Percentiles rank a stretch among this genome's conserved stretches.
These are phyloP conservation scores for Phylloscopus trochilus DNA, from an alignment of 2,113 vertebrate species.

Conservation along the genomic window DNA sequence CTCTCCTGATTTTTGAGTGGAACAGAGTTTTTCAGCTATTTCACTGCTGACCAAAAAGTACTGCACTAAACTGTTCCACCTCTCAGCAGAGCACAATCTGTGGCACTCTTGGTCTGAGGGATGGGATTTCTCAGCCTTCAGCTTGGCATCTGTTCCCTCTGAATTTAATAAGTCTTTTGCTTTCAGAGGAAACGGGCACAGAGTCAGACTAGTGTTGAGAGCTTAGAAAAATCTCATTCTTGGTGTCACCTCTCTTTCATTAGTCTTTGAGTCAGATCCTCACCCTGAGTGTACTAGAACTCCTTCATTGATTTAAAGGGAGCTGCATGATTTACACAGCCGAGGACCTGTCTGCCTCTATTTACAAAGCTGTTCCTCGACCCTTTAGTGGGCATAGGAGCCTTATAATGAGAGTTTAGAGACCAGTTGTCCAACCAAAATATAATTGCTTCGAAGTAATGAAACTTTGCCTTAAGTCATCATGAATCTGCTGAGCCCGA, in stretches of 20 bases:
- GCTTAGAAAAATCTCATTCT: slow-evolving; percentile 9
- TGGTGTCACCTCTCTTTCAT: background rate
- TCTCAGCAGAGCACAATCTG: background rate
- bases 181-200: background rate
- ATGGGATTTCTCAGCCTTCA: background rate
- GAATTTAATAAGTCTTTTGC: background rate
- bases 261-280: background rate
- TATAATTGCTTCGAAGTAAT: background rate
- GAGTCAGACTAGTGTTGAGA: background rate
- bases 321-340: background rate
- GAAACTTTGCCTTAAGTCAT: background rate
- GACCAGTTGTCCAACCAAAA: background rate
- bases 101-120: background rate
- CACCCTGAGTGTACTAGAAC: background rate
- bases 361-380: background rate
- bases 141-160: background rate
- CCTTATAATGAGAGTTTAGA: background rate
- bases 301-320: background rate
- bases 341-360: background rate
- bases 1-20: background rate
- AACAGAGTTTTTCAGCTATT: background rate
- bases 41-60: background rate
- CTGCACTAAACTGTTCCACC: background rate
- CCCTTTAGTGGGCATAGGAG: background rate
- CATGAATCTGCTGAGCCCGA: background rate